Conservation (phyloP, 2,797 vertebrate genomes). For the Uromys caudimaculatus region DNA sequence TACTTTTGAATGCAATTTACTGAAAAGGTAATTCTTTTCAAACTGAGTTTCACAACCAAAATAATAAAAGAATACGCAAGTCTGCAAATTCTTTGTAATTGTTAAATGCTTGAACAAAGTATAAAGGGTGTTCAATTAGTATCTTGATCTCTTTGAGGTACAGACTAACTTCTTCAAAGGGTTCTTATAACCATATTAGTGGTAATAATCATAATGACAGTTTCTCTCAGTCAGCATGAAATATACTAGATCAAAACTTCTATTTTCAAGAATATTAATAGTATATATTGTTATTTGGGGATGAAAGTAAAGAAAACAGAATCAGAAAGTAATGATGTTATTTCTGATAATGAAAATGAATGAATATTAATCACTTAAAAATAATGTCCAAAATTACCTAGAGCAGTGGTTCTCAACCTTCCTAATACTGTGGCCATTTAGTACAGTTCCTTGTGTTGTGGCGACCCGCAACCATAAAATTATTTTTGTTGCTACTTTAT, state of each 20-base stretch:
- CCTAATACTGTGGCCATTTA: not conserved
- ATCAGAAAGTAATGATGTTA: not conserved
- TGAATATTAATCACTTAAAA: not conserved
- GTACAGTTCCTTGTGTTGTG: not conserved
- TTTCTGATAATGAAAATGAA: not conserved
- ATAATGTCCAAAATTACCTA: not conserved
- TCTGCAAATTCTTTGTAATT: slow-evolving; percentile 6
- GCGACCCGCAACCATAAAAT: not conserved
- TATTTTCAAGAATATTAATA: not conserved
- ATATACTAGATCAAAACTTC: not conserved
- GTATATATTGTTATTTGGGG: not conserved
- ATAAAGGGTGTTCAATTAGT: not conserved
- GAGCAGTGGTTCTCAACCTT: not conserved
- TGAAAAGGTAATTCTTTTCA: slow-evolving; percentile 16
- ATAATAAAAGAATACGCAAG: not conserved
- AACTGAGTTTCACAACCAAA: slow-evolving; percentile 35
- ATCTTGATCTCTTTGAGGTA: not conserved
- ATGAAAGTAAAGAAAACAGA: not conserved
- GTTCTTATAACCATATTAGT: not conserved
- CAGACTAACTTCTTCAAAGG: not conserved
- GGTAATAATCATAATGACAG: slow-evolving; percentile 14
- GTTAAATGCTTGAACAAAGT: slow-evolving; percentile 36
- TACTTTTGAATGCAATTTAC: not conserved
- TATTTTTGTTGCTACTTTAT: not conserved
- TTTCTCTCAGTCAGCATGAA: not conserved